Percentiles rank a stretch among this genome's conserved stretches.
Conservation (phyloP, 1,140 invertebrate genomes). For the Sinella curviseta region DNA sequence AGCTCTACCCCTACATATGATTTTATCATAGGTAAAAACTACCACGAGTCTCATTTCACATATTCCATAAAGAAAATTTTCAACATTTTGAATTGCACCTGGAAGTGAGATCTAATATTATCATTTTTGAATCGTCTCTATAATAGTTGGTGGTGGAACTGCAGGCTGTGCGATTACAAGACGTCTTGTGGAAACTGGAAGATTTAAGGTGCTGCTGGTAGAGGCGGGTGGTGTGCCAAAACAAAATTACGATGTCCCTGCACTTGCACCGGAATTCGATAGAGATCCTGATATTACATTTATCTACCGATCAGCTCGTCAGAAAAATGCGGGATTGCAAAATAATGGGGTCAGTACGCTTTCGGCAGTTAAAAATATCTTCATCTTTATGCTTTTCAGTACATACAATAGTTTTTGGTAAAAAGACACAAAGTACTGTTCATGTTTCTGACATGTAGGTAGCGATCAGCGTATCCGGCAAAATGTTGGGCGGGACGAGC, state of each 20-base stretch:
- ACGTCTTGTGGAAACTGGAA: neutral
- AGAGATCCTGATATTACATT: neutral
- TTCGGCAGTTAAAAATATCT: too few species aligned
- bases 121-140: too few species aligned
- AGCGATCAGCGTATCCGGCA: slow-evolving; percentile 44
- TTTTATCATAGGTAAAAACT: too few species aligned
- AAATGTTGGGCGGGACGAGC: slow-evolving; percentile 65
- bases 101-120: too few species aligned
- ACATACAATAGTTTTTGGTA: neutral
- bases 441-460: neutral
- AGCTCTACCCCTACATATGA: too few species aligned
- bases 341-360: neutral
- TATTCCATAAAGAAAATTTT: too few species aligned
- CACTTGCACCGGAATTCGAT: neutral
- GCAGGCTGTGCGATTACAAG: neutral
- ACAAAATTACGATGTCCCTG: neutral
- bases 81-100: too few species aligned
- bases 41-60: too few species aligned
- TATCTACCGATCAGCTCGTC: neutral
- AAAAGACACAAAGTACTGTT: neutral
- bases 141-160: slow-evolving; percentile 6
- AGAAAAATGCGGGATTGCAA: neutral
- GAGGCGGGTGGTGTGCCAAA: neutral
- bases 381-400: too few species aligned
- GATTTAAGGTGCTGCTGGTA: neutral